Evolutionary conservation across 2,113 vertebrate genomes (phyloP), one percentile per base, ranked within the genome.

Genomic region (Hemiprocne comata): DNA sequence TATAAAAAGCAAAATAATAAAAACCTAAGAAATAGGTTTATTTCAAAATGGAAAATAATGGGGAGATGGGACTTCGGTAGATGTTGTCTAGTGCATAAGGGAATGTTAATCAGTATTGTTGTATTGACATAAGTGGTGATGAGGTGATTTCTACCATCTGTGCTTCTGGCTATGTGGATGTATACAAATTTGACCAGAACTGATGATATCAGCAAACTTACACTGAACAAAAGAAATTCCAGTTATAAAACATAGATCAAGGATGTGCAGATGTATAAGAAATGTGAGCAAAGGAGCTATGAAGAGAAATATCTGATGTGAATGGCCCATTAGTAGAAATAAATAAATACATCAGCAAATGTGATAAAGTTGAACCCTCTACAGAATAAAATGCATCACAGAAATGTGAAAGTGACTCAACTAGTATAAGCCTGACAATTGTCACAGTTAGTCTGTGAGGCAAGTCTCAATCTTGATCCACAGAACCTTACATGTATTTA

Each of bases 131-230:
- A 82, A 89, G 36, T 50, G 36, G 88, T 65, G 79, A 90, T 53
- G 66, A 93, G 75, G 80, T 95, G 92, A 96, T 96, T 92, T 92
- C 71, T 57, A 53, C 64, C 83, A 90, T 77, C 85, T 90, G 72
- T 92, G 76, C 80, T 90, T 88, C 92, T 90, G 79, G 34, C 61
- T 89, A 29, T 24, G 7, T 25, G 31, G 61, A 65, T 62, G 78
- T 17, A 83, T 2, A 87, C 17, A 44, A 46, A 89, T 78, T 69
- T 90, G 76, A 84, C 69, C 73, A 94, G 70, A 96, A 86, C 40
- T 73, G 65, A 94, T 91, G 40, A 57, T 64, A 95, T 77, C 80
- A 94, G 95, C 85, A 97, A 21, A 87, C 62, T 89, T 75, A 40
- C 23, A 78, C 9, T 5, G 34, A 94, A 65, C 33, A 95, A 95